A percentile compares a stretch with the other conserved stretches of the same genome.
These are phyloP conservation scores for Tenebrosternarchus preto DNA, from an alignment of 2,113 vertebrate species.

Conservation along the genomic window DNA sequence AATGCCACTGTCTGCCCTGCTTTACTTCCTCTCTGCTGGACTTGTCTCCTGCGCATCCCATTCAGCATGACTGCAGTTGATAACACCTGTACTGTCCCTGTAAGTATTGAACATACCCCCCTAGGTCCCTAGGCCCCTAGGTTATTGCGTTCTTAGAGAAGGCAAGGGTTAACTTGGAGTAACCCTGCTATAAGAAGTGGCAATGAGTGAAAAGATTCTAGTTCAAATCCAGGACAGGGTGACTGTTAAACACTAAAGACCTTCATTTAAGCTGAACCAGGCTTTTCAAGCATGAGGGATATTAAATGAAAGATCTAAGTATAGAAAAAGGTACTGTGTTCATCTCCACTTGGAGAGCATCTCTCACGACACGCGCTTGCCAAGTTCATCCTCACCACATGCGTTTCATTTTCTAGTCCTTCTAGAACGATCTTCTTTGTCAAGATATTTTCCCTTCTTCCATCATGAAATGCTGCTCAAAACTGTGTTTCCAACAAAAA, in stretches of 20 bases:
- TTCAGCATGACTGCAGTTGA: background rate
- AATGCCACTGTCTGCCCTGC: conserved; percentile 34
- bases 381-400: conserved; percentile 6
- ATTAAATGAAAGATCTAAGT: conserved; percentile 41
- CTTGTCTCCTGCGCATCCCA: conserved; percentile 1
- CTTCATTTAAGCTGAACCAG: conserved; percentile 27
- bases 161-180: background rate
- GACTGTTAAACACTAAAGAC: conserved; percentile 43
- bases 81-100: background rate
- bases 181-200: background rate
- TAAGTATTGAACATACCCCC: background rate
- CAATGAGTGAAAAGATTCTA: background rate
- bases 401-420: conserved; percentile 13
- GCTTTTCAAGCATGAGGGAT: conserved; percentile 29
- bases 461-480: background rate
- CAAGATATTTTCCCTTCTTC: background rate
- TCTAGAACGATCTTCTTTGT: background rate
- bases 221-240: background rate
- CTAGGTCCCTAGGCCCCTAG: background rate
- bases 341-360: conserved; percentile 38
- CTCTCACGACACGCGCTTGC: background rate
- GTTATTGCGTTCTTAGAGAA: background rate
- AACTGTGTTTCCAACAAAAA: background rate
- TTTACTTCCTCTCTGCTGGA: conserved; percentile 29
- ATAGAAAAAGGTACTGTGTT: conserved; percentile 42